Conservation (phyloP, 2,113 vertebrate genomes). For the Mastomys natalensis region DNA sequence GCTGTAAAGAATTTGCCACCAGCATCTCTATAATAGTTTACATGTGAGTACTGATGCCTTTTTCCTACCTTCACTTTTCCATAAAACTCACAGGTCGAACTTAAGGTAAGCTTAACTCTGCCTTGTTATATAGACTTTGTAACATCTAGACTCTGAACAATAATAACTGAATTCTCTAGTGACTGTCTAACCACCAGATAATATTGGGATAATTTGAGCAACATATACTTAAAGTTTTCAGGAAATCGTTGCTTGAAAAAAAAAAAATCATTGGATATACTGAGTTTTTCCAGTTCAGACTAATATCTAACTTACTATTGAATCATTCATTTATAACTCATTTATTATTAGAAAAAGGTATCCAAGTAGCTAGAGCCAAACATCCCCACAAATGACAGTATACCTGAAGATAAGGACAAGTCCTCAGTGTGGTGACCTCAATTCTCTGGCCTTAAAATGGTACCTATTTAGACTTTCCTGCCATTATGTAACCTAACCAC, state of each 20-base stretch:
- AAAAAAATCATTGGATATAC: background rate
- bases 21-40: background rate
- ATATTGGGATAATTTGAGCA: background rate
- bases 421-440: slow-evolving; percentile 19
- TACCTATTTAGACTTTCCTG: slow-evolving; percentile 70
- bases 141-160: background rate
- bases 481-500: slow-evolving; percentile 76
- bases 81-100: background rate
- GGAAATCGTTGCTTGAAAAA: background rate
- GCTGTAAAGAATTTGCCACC: background rate
- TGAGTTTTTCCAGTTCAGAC: slow-evolving; percentile 9
- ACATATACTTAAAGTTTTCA: background rate
- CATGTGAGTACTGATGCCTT: background rate
- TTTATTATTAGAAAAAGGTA: slow-evolving; percentile 26
- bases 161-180: background rate
- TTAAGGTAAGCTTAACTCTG: background rate
- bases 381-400: background rate
- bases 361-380: background rate
- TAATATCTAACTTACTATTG: background rate
- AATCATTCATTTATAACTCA: background rate
- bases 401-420: slow-evolving; percentile 12
- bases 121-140: background rate
- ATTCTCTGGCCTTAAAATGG: slow-evolving; percentile 44
- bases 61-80: background rate
- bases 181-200: background rate